phyloP scores from a whole-genome alignment of 2,888 invertebrate species.

The Lasius fuliginosus region DNA sequence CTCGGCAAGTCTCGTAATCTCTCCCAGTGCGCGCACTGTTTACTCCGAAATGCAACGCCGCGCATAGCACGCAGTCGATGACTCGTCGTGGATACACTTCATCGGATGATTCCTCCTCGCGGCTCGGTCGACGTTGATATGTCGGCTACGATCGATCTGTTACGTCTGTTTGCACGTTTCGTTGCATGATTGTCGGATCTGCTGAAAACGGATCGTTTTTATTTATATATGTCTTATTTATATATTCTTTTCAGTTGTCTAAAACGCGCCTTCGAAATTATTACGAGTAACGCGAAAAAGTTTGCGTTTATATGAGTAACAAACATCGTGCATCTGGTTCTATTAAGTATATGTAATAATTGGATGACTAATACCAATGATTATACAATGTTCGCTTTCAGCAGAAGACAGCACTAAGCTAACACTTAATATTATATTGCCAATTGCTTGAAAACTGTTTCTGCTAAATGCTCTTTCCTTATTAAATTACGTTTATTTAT shows the following conservation, averaged over 20 bases:
- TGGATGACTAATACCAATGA: constrained; percentile 32
- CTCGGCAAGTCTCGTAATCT: constrained; percentile 4
- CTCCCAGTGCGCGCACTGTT: constrained; percentile 54
- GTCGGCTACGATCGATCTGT: constrained; percentile 51
- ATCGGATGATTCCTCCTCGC: background rate
- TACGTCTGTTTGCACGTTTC: constrained; percentile 52
- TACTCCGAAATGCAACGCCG: constrained; percentile 48
- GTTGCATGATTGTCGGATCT: constrained; percentile 46
- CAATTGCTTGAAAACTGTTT: constrained; percentile 5
- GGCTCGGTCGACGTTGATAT: background rate
- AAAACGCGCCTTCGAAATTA: background rate
- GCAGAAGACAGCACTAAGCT: background rate
- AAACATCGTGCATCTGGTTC: background rate
- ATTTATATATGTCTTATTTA: constrained; percentile 1
- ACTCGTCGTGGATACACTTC: background rate
- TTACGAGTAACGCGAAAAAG: background rate
- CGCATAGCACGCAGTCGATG: constrained; percentile 29
- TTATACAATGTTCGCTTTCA: constrained; percentile 35
- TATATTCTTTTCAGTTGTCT: constrained; percentile 52
- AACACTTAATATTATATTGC: background rate
- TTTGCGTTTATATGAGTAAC: background rate
- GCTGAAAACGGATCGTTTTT: constrained; percentile 35
- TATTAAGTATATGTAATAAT: constrained; percentile 33
- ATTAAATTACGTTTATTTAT: background rate
- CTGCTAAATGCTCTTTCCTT: constrained; percentile 4